These are phyloP conservation scores for Pterostichus niger DNA, from an alignment of 2,888 invertebrate species.

Conservation along the genomic window DNA sequence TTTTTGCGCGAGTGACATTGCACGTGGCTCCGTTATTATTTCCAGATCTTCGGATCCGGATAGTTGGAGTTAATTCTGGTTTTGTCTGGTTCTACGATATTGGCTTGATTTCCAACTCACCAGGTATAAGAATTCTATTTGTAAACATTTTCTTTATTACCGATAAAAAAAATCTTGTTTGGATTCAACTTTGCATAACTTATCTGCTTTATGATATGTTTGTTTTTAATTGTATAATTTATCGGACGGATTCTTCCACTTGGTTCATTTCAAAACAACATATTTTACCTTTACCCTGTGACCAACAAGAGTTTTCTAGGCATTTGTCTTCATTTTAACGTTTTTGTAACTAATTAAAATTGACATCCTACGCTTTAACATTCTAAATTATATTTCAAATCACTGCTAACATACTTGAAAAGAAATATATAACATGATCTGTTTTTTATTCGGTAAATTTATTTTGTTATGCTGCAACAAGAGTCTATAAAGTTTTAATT, in stretches of 20 bases:
- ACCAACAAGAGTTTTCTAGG: too few species aligned
- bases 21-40: constrained; percentile 24
- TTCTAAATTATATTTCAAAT: too few species aligned
- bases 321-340: too few species aligned
- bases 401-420: too few species aligned
- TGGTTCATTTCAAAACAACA: not conserved
- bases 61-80: constrained; percentile 55
- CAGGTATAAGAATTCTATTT: constrained; percentile 46
- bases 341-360: too few species aligned
- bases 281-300: too few species aligned
- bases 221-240: constrained; percentile 10
- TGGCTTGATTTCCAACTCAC: constrained; percentile 23
- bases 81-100: constrained; percentile 44
- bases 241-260: not conserved
- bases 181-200: not conserved
- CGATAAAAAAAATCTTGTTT: constrained; percentile 40
- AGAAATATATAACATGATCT: too few species aligned
- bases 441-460: not conserved
- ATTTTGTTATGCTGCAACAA: not conserved
- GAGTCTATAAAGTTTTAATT: too few species aligned
- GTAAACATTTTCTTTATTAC: constrained; percentile 27
- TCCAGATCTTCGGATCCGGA: constrained; percentile 38
- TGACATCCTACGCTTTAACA: not conserved
- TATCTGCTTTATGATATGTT: not conserved
- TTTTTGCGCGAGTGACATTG: too few species aligned